These are phyloP conservation scores for Zosterops lateralis DNA, from an alignment of 2,113 vertebrate genomes.

Conservation along the genomic window DNA sequence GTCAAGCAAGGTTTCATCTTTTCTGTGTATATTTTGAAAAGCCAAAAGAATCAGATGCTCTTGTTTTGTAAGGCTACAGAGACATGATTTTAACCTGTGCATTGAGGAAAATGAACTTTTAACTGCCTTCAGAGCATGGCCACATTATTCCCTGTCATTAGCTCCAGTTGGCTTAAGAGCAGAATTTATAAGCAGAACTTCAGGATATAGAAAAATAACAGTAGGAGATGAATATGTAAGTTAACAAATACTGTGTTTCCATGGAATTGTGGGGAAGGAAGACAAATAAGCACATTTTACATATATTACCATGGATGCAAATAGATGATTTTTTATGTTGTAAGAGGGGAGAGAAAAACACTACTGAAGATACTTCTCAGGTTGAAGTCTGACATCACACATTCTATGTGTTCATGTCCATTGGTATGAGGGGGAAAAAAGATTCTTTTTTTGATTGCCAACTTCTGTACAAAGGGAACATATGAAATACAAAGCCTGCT, in stretches of 20 bases:
- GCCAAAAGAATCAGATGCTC: constrained; percentile 37
- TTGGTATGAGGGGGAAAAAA: neutral
- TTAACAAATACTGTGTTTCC: neutral
- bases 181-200: constrained; percentile 21
- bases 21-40: constrained; percentile 33
- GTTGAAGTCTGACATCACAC: neutral
- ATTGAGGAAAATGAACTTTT: neutral
- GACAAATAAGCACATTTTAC: constrained; percentile 18
- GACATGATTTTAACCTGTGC: neutral
- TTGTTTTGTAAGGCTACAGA: neutral
- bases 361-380: neutral
- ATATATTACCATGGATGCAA: neutral
- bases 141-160: neutral
- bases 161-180: neutral
- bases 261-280: neutral
- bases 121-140: neutral
- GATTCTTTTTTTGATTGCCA: neutral
- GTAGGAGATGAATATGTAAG: constrained; percentile 53
- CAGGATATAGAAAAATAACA: constrained; percentile 30
- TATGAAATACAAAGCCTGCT: neutral
- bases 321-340: neutral
- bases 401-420: neutral
- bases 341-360: neutral
- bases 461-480: neutral
- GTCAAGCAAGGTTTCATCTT: constrained; percentile 48